A percentile compares a stretch with the other conserved stretches of the same genome.
Evolutionary conservation across 2,113 vertebrate genomes (phyloP).

Genomic region (Tapirus terrestris): DNA sequence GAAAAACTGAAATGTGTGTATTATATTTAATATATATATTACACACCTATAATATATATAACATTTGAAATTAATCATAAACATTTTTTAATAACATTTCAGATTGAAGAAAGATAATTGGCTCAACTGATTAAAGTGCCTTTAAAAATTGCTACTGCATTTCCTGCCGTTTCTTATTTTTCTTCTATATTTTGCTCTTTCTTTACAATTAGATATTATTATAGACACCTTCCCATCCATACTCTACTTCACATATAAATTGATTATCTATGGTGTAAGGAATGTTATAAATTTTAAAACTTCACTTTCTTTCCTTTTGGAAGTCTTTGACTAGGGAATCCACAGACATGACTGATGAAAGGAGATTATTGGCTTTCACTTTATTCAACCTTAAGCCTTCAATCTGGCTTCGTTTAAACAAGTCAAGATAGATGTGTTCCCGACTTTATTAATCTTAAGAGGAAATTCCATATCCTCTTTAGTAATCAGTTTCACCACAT

Average conservation of each 20-base stretch:
- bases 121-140: background rate
- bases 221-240: background rate
- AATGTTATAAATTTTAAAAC: conserved; percentile 28
- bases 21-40: background rate
- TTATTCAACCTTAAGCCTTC: background rate
- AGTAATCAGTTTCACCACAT: background rate
- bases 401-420: conserved; percentile 50
- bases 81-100: conserved; percentile 39
- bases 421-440: conserved; percentile 43
- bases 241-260: background rate
- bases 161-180: conserved; percentile 4
- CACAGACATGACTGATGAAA: conserved; percentile 6
- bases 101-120: conserved; percentile 19
- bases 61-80: background rate
- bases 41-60: background rate
- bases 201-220: background rate
- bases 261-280: background rate
- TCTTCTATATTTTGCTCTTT: background rate
- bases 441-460: conserved; percentile 10
- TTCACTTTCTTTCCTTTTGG: background rate
- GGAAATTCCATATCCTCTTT: background rate
- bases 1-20: background rate
- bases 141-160: background rate
- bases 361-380: background rate
- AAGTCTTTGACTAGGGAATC: conserved; percentile 34